phyloP scores from a whole-genome alignment of 2,888 invertebrate genomes.

The Lacanobia wlatinum region DNA sequence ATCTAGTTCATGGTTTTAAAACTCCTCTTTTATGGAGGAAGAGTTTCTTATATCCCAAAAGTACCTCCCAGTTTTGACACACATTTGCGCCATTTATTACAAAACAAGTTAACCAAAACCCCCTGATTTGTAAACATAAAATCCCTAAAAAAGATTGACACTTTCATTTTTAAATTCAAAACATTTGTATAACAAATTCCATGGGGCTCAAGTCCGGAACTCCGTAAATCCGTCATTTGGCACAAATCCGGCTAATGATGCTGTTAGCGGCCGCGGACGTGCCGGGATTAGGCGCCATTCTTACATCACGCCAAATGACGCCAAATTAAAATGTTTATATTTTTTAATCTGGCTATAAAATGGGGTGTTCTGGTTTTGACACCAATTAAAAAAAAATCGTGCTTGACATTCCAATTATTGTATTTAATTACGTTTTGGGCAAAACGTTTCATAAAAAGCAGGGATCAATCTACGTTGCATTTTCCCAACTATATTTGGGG shows the following conservation, averaged over 20 bases:
- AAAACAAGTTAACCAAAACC: neutral
- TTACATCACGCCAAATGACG: slow-evolving; percentile 33
- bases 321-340: slow-evolving; percentile 43
- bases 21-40: too few species aligned
- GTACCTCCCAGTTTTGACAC: neutral
- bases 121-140: neutral
- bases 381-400: neutral
- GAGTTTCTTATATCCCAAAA: too few species aligned
- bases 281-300: slow-evolving; percentile 44
- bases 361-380: neutral
- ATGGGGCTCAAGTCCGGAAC: slow-evolving; percentile 21
- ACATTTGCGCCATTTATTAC: neutral
- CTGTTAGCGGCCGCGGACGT: slow-evolving; percentile 51
- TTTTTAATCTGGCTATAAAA: slow-evolving; percentile 22
- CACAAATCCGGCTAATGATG: slow-evolving; percentile 60
- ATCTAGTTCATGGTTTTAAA: neutral
- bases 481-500: too few species aligned
- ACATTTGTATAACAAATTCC: slow-evolving; percentile 40
- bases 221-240: slow-evolving; percentile 53
- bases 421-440: too few species aligned
- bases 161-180: slow-evolving; percentile 21
- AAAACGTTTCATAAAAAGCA: too few species aligned
- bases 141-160: slow-evolving; percentile 9
- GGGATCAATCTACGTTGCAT: too few species aligned
- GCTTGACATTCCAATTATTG: neutral